Evolutionary conservation across 2,113 vertebrate species (phyloP).

Genomic region (Gymnarchus niloticus): DNA sequence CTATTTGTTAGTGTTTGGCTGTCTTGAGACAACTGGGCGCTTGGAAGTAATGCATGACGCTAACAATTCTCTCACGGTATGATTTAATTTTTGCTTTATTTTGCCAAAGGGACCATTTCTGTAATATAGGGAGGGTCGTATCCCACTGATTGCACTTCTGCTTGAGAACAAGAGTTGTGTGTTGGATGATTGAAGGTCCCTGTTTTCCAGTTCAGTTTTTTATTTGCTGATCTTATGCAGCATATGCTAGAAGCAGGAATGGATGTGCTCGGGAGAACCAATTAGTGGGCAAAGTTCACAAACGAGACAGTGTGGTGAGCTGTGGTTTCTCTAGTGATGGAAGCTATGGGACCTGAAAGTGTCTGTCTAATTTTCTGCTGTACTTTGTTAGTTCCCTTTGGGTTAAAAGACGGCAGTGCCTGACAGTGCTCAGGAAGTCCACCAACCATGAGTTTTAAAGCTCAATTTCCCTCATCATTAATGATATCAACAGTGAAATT

Average conservation of each 20-base stretch:
- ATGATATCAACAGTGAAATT: not conserved
- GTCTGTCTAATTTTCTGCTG: too few relatives aligned
- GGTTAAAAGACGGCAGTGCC: too few relatives aligned
- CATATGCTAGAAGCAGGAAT: not conserved
- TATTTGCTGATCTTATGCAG: not conserved
- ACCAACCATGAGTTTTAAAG: not conserved
- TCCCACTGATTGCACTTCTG: not conserved
- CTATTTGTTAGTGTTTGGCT: not conserved
- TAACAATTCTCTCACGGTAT: not conserved
- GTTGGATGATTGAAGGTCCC: not conserved
- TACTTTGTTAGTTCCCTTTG: too few relatives aligned
- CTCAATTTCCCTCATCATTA: not conserved
- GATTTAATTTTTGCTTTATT: not conserved
- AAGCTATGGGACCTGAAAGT: too few relatives aligned
- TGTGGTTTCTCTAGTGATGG: too few relatives aligned
- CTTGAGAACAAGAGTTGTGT: not conserved
- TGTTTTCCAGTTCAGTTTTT: not conserved
- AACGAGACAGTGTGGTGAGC: not conserved
- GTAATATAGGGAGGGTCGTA: too few relatives aligned
- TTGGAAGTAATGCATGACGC: not conserved
- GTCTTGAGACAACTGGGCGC: not conserved
- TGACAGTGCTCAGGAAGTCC: not conserved
- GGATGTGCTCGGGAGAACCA: not conserved
- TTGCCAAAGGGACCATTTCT: not conserved
- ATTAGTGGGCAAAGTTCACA: not conserved